Percentiles rank a stretch among this genome's conserved stretches.
Conservation (phyloP, 2,888 invertebrate species). For the Aricia artaxerxes region DNA sequence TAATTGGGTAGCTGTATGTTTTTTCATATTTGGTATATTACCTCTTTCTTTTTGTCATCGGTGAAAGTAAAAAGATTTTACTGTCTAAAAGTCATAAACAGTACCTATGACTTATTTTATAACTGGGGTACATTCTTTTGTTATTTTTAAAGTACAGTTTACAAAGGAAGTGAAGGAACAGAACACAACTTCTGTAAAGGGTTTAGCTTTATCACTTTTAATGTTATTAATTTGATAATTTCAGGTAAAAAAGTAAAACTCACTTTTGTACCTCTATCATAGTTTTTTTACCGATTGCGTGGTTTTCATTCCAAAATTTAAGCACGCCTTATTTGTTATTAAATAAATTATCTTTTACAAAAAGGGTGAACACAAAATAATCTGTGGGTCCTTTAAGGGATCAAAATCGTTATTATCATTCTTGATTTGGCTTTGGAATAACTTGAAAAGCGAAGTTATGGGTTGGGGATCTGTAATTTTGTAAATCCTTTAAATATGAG, state of each 20-base stretch:
- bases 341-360: background rate
- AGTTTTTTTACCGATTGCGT: background rate
- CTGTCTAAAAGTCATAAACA: background rate
- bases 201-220: background rate
- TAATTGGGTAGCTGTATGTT: constrained; percentile 2
- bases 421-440: background rate
- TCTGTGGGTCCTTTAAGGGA: background rate
- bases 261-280: background rate
- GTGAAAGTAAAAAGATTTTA: constrained; percentile 64
- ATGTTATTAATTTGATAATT: background rate
- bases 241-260: background rate
- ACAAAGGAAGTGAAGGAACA: background rate
- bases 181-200: background rate
- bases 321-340: background rate
- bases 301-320: background rate
- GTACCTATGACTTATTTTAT: too few relatives aligned
- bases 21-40: background rate
- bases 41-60: constrained; percentile 46
- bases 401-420: background rate
- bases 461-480: background rate
- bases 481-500: background rate
- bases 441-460: background rate
- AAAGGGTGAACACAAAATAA: background rate
- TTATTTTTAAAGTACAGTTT: background rate
- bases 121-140: background rate